These are phyloP conservation scores for Dynastes grantii DNA, from an alignment of 2,888 invertebrate species.

Conservation along the genomic window DNA sequence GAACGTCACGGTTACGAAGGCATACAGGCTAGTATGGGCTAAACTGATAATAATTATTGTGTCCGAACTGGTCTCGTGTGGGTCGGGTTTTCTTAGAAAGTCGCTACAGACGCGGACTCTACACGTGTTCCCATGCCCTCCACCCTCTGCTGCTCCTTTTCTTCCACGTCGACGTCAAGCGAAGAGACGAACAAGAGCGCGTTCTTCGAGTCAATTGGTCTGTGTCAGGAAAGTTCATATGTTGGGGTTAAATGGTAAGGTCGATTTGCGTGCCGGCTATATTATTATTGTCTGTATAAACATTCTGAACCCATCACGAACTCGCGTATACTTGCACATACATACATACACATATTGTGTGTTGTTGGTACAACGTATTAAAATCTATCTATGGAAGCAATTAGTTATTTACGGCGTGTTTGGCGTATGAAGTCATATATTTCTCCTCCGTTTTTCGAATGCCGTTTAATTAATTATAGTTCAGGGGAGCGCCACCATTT, in stretches of 20 bases:
- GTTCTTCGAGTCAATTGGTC: constrained; percentile 61
- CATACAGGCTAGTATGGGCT: neutral
- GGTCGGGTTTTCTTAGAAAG: constrained; percentile 47
- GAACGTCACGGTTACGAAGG: neutral
- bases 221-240: constrained; percentile 61
- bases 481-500: no score
- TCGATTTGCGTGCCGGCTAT: constrained; percentile 57
- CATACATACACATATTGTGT: constrained; percentile 1
- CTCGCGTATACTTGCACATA: neutral
- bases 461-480: no score
- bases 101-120: constrained; percentile 4
- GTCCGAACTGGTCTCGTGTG: constrained; percentile 9
- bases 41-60: constrained; percentile 17
- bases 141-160: constrained; percentile 16
- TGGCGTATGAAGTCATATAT: constrained; percentile 56
- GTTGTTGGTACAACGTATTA: constrained; percentile 11
- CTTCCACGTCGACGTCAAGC: constrained; percentile 9
- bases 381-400: constrained; percentile 27
- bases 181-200: constrained; percentile 57
- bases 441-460: neutral
- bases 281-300: constrained; percentile 60
- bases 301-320: constrained; percentile 55
- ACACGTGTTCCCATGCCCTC: constrained; percentile 60
- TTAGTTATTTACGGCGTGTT: constrained; percentile 47
- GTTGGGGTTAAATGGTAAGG: constrained; percentile 62